These are phyloP conservation scores for Sphaerophoria taeniata DNA, from an alignment of 2,888 invertebrate species.

Conservation along the genomic window DNA sequence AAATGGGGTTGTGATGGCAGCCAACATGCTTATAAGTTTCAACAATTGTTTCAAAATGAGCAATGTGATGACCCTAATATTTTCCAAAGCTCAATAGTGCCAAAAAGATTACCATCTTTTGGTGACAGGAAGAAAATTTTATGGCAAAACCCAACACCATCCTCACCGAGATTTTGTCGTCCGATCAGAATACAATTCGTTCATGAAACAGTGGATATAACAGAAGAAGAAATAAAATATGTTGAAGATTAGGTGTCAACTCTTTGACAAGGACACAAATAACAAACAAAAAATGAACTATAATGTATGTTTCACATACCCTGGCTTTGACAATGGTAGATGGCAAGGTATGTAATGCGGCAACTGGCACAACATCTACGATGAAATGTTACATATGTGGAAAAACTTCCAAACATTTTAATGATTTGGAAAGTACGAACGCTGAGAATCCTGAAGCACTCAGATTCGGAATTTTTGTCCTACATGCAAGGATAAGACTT, in stretches of 20 bases:
- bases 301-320: not conserved
- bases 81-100: conserved; percentile 3
- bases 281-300: not conserved
- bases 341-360: not conserved
- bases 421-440: too few species aligned
- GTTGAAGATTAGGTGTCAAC: not conserved
- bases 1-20: too few species aligned
- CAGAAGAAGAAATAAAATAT: not conserved
- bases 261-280: not conserved
- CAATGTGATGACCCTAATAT: not conserved
- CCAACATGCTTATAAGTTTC: too few species aligned
- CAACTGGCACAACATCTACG: too few species aligned
- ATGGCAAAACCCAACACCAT: conserved; percentile 12
- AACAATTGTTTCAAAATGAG: not conserved
- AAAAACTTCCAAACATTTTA: too few species aligned
- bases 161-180: not conserved
- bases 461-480: too few species aligned
- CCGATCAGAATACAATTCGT: not conserved
- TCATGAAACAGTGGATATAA: conserved; percentile 7
- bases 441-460: too few species aligned
- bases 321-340: too few species aligned
- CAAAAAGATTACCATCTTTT: not conserved
- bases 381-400: too few species aligned
- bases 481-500: too few species aligned
- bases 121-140: not conserved